phyloP scores from a whole-genome alignment of 2,113 vertebrate genomes.

The Vulpes lagopus region DNA sequence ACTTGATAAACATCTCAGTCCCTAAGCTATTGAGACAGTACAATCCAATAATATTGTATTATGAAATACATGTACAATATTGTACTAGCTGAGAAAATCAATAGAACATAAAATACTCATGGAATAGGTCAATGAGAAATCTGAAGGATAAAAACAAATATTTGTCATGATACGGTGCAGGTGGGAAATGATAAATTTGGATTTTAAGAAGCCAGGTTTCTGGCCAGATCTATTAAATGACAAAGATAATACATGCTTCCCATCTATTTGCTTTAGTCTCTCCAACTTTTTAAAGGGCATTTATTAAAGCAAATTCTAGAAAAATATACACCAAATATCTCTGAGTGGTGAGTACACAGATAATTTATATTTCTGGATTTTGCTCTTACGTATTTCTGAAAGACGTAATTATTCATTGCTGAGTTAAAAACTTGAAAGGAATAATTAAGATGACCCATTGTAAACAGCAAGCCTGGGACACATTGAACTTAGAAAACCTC shows the following conservation, averaged over 20 bases:
- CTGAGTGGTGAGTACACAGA: not conserved
- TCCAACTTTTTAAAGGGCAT: not conserved
- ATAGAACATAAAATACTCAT: constrained; percentile 47
- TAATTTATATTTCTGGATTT: not conserved
- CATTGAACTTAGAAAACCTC: not conserved
- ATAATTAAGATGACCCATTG: not conserved
- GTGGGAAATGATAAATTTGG: constrained; percentile 31
- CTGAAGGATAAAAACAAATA: constrained; percentile 54
- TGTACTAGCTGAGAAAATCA: constrained; percentile 55
- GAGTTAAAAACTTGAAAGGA: not conserved
- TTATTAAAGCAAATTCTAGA: not conserved
- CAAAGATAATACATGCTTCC: not conserved
- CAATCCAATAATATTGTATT: constrained; percentile 65
- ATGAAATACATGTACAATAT: constrained; percentile 27
- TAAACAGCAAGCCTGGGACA: not conserved
- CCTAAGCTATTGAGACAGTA: constrained; percentile 45
- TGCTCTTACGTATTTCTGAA: not conserved
- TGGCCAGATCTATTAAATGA: not conserved
- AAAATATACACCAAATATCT: not conserved
- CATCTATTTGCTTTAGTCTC: not conserved
- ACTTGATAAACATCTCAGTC: constrained; percentile 55
- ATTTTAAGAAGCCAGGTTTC: constrained; percentile 22
- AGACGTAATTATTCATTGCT: not conserved
- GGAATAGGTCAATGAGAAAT: constrained; percentile 57
- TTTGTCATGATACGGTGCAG: constrained; percentile 53